phyloP scores from a whole-genome alignment of 1,140 invertebrate species.

The Nephila pilipes region DNA sequence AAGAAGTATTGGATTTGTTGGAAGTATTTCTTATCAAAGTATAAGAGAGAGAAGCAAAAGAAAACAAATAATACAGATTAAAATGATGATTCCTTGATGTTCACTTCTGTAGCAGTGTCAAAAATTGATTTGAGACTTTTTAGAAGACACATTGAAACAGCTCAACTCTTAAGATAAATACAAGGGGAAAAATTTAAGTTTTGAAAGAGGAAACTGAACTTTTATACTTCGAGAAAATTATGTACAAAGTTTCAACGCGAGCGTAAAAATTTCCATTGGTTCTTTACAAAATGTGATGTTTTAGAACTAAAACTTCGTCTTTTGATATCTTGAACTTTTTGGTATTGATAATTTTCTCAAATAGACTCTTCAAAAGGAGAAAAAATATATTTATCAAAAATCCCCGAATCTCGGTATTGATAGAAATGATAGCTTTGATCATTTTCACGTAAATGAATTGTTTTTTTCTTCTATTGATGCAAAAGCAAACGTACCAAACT shows the following conservation, averaged over 20 bases:
- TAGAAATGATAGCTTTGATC: slow-evolving; percentile 6
- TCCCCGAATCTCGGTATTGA: neutral
- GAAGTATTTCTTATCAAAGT: neutral
- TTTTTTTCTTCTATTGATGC: neutral
- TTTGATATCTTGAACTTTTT: neutral
- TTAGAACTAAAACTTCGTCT: neutral
- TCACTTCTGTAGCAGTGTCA: neutral
- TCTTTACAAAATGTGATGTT: neutral
- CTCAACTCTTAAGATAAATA: neutral
- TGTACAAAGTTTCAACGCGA: neutral
- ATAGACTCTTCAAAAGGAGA: neutral
- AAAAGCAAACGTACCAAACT: neutral
- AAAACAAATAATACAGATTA: slow-evolving; percentile 18
- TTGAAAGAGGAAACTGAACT: neutral
- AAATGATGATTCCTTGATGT: neutral
- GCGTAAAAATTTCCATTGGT: neutral
- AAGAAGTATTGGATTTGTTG: neutral
- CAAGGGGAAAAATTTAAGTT: neutral
- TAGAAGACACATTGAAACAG: neutral
- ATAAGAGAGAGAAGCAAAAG: neutral
- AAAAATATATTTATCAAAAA: neutral
- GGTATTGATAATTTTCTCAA: neutral
- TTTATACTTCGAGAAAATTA: neutral
- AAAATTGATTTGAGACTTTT: slow-evolving; percentile 5
- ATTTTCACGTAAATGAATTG: neutral